Evolutionary conservation across 2,888 invertebrate species (phyloP).

Genomic region (Chrysina gloriosa): DNA sequence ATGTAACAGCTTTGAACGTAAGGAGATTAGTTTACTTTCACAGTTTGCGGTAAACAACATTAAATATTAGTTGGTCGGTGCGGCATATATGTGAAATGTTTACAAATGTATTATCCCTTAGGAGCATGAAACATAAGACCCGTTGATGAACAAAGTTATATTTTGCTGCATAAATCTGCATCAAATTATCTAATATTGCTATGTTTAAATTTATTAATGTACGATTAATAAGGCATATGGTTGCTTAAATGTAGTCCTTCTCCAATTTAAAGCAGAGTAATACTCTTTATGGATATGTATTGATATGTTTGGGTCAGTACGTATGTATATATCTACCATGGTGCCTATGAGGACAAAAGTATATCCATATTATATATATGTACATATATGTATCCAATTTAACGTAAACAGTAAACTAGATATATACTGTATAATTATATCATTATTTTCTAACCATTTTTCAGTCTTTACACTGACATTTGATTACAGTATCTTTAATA

Average conservation of each 20-base stretch:
- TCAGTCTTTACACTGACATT: too few species aligned
- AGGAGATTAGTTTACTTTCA: slow-evolving; percentile 65
- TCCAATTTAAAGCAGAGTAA: not conserved
- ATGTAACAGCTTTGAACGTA: slow-evolving; percentile 44
- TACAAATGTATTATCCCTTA: slow-evolving; percentile 50
- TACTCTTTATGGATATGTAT: not conserved
- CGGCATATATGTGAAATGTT: slow-evolving; percentile 55
- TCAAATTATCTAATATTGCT: too few species aligned
- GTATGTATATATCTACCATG: not conserved
- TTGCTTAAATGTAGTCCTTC: not conserved
- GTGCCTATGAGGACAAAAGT: not conserved
- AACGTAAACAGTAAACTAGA: too few species aligned
- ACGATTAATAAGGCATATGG: not conserved
- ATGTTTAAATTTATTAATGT: not conserved
- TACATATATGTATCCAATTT: too few species aligned
- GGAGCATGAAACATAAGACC: slow-evolving; percentile 43
- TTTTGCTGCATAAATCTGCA: not conserved
- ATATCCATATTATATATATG: too few species aligned
- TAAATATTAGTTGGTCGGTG: slow-evolving; percentile 59
- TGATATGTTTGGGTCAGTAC: not conserved
- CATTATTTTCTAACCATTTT: too few species aligned
- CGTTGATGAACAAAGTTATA: slow-evolving; percentile 5
- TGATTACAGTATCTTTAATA: too few species aligned
- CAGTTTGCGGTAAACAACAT: slow-evolving; percentile 65
- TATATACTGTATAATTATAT: too few species aligned